Conservation (phyloP, 1,140 invertebrate species). For the Diorhabda carinulata region DNA sequence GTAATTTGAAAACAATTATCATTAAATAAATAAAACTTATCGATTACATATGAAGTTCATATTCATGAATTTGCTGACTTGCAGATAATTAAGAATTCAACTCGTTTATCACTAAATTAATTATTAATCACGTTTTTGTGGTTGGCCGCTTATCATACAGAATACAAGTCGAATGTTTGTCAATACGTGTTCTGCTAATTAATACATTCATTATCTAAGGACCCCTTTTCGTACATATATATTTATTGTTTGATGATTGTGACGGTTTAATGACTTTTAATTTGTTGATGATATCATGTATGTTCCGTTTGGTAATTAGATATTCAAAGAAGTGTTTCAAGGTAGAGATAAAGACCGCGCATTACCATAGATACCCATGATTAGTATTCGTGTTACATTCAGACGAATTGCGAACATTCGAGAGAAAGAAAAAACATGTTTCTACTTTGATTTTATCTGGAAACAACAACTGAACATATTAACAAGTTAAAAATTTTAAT, state of each 20-base stretch:
- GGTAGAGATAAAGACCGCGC: background rate
- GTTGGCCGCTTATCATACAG: background rate
- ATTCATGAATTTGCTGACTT: background rate
- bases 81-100: background rate
- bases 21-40: background rate
- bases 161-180: background rate
- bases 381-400: background rate
- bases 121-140: slow-evolving; percentile 1
- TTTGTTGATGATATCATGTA: slow-evolving; percentile 2
- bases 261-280: slow-evolving; percentile 1
- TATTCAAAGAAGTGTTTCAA: slow-evolving; percentile 2
- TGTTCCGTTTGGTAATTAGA: background rate
- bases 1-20: too few species aligned
- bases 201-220: background rate
- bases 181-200: slow-evolving; percentile 1
- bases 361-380: background rate
- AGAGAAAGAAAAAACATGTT: background rate
- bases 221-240: background rate
- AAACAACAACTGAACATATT: background rate
- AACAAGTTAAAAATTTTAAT: background rate
- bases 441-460: background rate
- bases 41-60: background rate
- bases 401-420: background rate
- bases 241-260: slow-evolving; percentile 1
- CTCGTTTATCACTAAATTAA: slow-evolving; percentile 1